A percentile compares a stretch with the other conserved stretches of the same genome.
Evolutionary conservation across 2,888 invertebrate species (phyloP).

Genomic region (Itoplectis maculator): DNA sequence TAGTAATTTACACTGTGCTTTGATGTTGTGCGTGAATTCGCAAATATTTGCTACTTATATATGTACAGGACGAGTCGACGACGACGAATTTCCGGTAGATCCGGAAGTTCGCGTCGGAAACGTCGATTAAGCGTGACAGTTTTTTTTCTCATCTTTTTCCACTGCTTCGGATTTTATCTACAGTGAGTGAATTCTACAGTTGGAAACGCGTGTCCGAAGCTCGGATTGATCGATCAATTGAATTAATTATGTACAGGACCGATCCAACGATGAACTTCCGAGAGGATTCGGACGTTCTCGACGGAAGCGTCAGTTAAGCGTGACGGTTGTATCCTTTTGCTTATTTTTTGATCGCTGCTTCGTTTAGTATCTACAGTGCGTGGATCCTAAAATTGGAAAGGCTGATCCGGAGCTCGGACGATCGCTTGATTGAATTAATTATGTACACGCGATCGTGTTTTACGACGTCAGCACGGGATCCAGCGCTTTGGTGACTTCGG

Average conservation of each 20-base stretch:
- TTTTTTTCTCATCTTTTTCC: conserved; percentile 18
- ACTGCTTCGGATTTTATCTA: conserved; percentile 20
- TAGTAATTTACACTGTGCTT: conserved; percentile 42
- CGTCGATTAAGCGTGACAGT: conserved; percentile 45
- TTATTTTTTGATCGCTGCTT: conserved; percentile 26
- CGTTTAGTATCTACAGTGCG: conserved; percentile 32
- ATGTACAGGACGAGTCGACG: conserved; percentile 47
- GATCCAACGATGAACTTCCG: conserved; percentile 13
- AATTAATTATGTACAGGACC: conserved; percentile 47
- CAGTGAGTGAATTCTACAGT: conserved; percentile 23
- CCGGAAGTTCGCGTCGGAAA: conserved; percentile 51
- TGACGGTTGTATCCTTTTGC: conserved; percentile 31
- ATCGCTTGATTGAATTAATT: conserved; percentile 37
- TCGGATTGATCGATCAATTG: conserved; percentile 13
- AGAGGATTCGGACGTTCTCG: conserved; percentile 36
- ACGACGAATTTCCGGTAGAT: not conserved
- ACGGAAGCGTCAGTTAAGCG: conserved; percentile 53
- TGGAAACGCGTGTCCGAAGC: conserved; percentile 21
- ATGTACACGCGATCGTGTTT: conserved; percentile 49
- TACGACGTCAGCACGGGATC: conserved; percentile 75
- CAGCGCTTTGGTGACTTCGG: conserved; percentile 86
- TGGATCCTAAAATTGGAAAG: conserved; percentile 11
- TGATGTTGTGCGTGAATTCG: conserved; percentile 39
- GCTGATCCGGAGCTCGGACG: conserved; percentile 23
- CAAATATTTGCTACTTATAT: conserved; percentile 43